phyloP scores from a whole-genome alignment of 2,888 invertebrate genomes.

The Luperina nickerlii region DNA sequence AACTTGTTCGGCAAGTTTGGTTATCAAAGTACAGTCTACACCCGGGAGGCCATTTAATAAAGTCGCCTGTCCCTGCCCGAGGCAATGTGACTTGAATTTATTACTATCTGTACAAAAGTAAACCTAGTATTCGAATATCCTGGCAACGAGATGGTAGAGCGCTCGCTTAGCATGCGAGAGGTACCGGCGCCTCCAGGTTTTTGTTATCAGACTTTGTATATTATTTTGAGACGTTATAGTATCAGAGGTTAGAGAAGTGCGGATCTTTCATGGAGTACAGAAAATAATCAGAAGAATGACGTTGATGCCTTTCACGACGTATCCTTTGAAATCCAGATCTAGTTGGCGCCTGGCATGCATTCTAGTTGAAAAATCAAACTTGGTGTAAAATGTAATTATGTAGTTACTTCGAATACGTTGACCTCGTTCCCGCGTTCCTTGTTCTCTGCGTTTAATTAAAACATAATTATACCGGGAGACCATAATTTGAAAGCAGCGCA shows the following conservation, averaged over 20 bases:
- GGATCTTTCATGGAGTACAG: neutral
- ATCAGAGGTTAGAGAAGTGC: neutral
- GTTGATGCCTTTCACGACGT: neutral
- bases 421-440: slow-evolving; percentile 35
- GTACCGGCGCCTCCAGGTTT: slow-evolving; percentile 84
- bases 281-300: neutral
- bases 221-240: neutral
- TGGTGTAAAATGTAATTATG: slow-evolving; percentile 23
- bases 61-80: slow-evolving; percentile 69
- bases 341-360: neutral
- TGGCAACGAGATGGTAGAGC: slow-evolving; percentile 81
- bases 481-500: slow-evolving; percentile 64
- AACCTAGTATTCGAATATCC: slow-evolving; percentile 73
- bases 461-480: slow-evolving; percentile 55
- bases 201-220: neutral
- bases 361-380: slow-evolving; percentile 12
- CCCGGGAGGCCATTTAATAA: slow-evolving; percentile 68
- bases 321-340: neutral
- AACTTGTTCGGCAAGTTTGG: slow-evolving; percentile 43
- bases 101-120: slow-evolving; percentile 60
- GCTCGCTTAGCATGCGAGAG: slow-evolving; percentile 89
- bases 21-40: slow-evolving; percentile 54
- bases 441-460: slow-evolving; percentile 62
- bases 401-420: slow-evolving; percentile 36
- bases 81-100: slow-evolving; percentile 70